phyloP scores from a whole-genome alignment of 2,888 invertebrate species.

The Drosophila birchii region DNA sequence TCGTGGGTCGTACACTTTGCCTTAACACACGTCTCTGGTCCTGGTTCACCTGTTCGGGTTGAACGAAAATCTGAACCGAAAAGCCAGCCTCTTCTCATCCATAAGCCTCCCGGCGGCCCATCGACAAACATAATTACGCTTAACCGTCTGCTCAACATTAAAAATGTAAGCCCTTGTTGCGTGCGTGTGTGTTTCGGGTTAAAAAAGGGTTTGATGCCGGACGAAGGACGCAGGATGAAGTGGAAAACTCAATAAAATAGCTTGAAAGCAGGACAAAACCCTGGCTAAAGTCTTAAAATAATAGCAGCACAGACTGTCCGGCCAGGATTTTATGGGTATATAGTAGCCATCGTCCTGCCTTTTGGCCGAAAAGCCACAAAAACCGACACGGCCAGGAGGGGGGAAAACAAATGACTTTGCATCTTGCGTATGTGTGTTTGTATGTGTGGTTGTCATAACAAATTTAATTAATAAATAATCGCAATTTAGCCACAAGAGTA shows the following conservation, averaged over 20 bases:
- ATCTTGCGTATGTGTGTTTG: conserved; percentile 4
- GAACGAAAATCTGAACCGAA: conserved; percentile 20
- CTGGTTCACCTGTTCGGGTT: conserved; percentile 37
- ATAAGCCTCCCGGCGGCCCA: conserved; percentile 16
- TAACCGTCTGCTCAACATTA: conserved; percentile 49
- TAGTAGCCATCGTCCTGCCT: neutral
- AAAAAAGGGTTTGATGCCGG: conserved; percentile 32
- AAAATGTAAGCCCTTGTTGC: conserved; percentile 40
- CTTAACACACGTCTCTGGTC: conserved; percentile 17
- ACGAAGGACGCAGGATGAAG: neutral
- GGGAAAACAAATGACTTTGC: conserved; percentile 45
- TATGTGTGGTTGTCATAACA: conserved; percentile 54
- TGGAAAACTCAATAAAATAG: conserved; percentile 53
- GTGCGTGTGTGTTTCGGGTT: conserved; percentile 12
- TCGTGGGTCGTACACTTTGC: conserved; percentile 12
- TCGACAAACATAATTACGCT: conserved; percentile 53
- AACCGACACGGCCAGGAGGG: neutral
- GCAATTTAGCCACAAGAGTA: conserved; percentile 76
- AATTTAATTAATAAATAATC: conserved; percentile 82
- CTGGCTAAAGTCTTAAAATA: conserved; percentile 45
- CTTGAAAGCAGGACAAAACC: conserved; percentile 18
- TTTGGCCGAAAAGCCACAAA: conserved; percentile 13
- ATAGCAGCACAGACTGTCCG: conserved; percentile 27
- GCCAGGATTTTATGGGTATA: conserved; percentile 9
- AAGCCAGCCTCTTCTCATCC: conserved; percentile 1